phyloP scores from a whole-genome alignment of 2,888 invertebrate genomes.

The Polydrusus cervinus region DNA sequence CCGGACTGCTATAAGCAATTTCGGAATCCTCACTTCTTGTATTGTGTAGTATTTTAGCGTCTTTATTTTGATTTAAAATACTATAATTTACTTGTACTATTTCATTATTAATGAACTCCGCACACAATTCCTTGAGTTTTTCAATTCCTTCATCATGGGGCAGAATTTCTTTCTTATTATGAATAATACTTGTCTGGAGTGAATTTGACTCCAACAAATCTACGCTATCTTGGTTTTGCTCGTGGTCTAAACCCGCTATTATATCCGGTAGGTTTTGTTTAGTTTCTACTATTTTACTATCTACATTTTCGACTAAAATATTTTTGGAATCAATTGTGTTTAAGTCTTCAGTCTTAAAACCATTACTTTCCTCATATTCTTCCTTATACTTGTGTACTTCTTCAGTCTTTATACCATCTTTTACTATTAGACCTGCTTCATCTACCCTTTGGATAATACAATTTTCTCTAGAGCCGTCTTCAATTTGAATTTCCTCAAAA shows the following conservation, averaged over 20 bases:
- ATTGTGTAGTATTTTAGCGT: background rate
- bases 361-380: background rate
- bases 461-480: background rate
- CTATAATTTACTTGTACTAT: conserved; percentile 22
- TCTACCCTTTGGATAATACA: background rate
- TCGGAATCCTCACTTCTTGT: conserved; percentile 1
- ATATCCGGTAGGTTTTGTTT: conserved; percentile 45
- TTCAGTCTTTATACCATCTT: conserved; percentile 13
- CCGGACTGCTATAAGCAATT: background rate
- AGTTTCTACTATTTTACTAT: conserved; percentile 8
- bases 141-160: background rate
- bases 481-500: background rate
- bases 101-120: conserved; percentile 19
- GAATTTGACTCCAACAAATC: conserved; percentile 44
- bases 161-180: background rate
- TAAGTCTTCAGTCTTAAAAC: conserved; percentile 18
- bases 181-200: conserved; percentile 1
- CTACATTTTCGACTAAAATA: conserved; percentile 1
- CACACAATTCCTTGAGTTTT: conserved; percentile 10
- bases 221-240: conserved; percentile 27
- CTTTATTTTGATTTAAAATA: conserved; percentile 16
- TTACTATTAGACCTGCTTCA: background rate
- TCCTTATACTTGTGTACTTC: background rate
- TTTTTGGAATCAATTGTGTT: conserved; percentile 2
- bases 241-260: conserved; percentile 45